Percentiles rank a stretch among this genome's conserved stretches.
Conservation (phyloP, 2,888 invertebrate genomes). For the Phymatocera aterrima region DNA sequence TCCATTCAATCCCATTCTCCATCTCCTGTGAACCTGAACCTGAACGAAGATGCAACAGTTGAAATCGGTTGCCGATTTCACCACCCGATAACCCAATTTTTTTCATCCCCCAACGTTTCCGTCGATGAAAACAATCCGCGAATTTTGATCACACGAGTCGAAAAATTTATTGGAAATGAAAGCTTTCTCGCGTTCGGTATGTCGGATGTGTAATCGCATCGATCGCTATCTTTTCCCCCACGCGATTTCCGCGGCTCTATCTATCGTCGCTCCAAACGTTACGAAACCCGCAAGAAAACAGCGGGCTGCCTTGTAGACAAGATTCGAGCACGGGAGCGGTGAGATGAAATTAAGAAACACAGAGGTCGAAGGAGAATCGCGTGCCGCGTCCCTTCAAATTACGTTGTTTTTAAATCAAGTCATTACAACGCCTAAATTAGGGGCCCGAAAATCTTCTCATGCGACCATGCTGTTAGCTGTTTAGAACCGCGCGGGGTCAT, state of each 20-base stretch:
- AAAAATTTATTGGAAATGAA: no score
- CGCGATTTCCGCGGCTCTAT: no score
- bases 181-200: no score
- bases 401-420: slow-evolving; percentile 43
- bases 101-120: not conserved
- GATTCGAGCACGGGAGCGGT: slow-evolving; percentile 5
- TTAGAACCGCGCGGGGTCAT: slow-evolving; percentile 9
- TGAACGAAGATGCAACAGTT: slow-evolving; percentile 34
- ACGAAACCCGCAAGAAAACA: no score
- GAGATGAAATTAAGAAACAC: slow-evolving; percentile 37
- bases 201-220: no score
- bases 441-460: slow-evolving; percentile 28
- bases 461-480: slow-evolving; percentile 15
- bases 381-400: slow-evolving; percentile 43
- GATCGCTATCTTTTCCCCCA: no score
- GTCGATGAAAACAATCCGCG: not conserved
- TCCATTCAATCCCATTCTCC: not conserved
- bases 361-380: slow-evolving; percentile 29
- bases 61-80: slow-evolving; percentile 8
- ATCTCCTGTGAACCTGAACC: no score
- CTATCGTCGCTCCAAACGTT: no score
- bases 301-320: no score
- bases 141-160: no score
- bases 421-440: slow-evolving; percentile 37
- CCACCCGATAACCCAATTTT: not conserved